Conservation (phyloP, 2,797 vertebrate species). For the Paedocypris micromegethes region DNA sequence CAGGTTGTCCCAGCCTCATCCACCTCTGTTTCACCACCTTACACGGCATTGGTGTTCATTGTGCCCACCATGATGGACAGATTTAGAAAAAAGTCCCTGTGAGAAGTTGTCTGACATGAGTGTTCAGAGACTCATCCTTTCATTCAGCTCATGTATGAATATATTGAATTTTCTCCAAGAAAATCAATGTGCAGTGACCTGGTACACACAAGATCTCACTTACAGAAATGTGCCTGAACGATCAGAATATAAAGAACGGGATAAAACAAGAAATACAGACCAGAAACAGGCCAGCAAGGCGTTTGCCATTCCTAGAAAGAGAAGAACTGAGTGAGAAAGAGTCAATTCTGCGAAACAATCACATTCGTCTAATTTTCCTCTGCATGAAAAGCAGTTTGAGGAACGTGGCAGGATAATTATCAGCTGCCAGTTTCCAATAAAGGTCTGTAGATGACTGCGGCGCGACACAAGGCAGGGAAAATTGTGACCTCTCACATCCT, state of each 20-base stretch:
- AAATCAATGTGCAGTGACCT: background rate
- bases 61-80: constrained; percentile 82
- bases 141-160: background rate
- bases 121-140: background rate
- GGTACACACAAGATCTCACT: constrained; percentile 56
- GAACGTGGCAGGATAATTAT: constrained; percentile 7
- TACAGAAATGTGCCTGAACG: constrained; percentile 83
- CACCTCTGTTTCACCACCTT: constrained; percentile 59
- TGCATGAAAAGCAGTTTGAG: background rate
- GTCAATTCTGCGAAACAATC: background rate
- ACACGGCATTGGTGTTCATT: constrained; percentile 68
- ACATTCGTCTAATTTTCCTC: background rate
- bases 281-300: constrained; percentile 81
- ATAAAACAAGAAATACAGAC: constrained; percentile 84
- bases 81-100: constrained; percentile 76
- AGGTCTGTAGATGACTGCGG: constrained; percentile 8
- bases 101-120: constrained; percentile 10
- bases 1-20: constrained; percentile 63
- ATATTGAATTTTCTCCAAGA: background rate
- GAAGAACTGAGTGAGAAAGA: background rate
- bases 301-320: constrained; percentile 76
- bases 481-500: background rate
- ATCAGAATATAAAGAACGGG: constrained; percentile 81
- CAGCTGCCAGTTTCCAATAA: constrained; percentile 9
- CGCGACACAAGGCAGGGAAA: constrained; percentile 2